Evolutionary conservation across 1,140 invertebrate species (phyloP), one percentile per base, ranked within the genome.

Genomic region (Oncopodura yosiiana): DNA sequence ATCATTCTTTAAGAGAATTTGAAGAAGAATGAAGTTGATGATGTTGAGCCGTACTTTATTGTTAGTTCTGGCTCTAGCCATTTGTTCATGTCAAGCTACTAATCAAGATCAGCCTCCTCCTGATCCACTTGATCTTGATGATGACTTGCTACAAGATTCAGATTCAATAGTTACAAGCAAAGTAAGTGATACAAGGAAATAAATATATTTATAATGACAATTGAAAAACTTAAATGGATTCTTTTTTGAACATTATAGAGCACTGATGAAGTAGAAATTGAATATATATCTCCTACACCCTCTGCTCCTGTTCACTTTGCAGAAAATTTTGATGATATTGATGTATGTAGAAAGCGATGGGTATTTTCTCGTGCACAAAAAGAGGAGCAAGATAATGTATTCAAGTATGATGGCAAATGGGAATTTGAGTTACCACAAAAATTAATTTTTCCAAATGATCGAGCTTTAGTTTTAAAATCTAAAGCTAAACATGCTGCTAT

Each of bases 401-500:
- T 91, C 3, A 94, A 95, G 76, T 97, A 96, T 74, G 89, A 96
- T 76, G 94, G 94, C 73, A 66, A 76, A 66, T 87, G 84, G 84
- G 69, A 70, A 49, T 73, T 95, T n/a, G 91, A 94, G 69, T 70
- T 80, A 48, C 81, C 91, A 18, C 73, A 78, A 37, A 78, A 81
- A 64, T 81, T 83, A 66, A 78, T 83, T 2, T 76, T 96, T 53
- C 76, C 79, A 26, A 84, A 85, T 42, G 94, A 99, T 70, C 70
- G 83, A 62, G 93, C 91, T 41, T 72, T 99, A 45, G 85, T 96
- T 18, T 72, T 98, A 8, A 93, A 91, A 70, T 89, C 89, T 0
- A 93, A 94, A 75, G 94, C 94, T 6, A 91, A 93, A 67, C 95
- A 97, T 74, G 86, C 94, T 46, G 95, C 95, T 5, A 91, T 99